phyloP scores from a whole-genome alignment of 2,113 vertebrate genomes.

The Psittacara wagleri region DNA sequence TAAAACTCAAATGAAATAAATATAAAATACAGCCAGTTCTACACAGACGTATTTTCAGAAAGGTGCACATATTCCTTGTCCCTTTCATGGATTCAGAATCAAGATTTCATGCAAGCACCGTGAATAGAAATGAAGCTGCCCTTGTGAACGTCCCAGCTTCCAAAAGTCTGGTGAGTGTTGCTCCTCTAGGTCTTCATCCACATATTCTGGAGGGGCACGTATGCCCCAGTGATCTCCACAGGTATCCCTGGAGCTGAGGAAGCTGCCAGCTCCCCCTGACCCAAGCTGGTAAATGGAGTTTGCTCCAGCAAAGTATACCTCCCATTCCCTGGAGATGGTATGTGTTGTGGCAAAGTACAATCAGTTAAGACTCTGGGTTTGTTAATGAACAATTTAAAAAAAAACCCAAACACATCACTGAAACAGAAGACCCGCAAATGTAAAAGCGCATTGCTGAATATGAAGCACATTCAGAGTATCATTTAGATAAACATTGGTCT shows the following conservation, averaged over 20 bases:
- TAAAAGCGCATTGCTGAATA: background rate
- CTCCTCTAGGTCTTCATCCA: background rate
- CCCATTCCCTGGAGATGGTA: background rate
- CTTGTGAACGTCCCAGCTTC: background rate
- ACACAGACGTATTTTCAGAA: background rate
- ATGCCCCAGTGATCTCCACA: background rate
- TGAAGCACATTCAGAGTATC: background rate
- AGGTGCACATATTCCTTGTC: background rate
- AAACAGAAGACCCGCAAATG: background rate
- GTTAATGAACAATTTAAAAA: background rate
- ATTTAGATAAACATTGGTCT: background rate
- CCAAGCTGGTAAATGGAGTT: background rate
- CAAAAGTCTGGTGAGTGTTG: background rate
- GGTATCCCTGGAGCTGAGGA: background rate
- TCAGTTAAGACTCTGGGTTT: background rate
- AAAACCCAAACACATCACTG: background rate
- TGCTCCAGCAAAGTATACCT: conserved; percentile 3
- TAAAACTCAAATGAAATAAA: background rate
- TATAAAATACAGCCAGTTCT: background rate
- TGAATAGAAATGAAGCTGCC: background rate
- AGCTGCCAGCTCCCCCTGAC: background rate
- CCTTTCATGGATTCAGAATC: background rate
- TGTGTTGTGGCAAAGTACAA: background rate
- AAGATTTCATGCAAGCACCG: background rate
- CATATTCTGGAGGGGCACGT: background rate